Base-by-base conservation (phyloP, 2,113 vertebrate species). In the Budorcas taxicolor region DNA sequence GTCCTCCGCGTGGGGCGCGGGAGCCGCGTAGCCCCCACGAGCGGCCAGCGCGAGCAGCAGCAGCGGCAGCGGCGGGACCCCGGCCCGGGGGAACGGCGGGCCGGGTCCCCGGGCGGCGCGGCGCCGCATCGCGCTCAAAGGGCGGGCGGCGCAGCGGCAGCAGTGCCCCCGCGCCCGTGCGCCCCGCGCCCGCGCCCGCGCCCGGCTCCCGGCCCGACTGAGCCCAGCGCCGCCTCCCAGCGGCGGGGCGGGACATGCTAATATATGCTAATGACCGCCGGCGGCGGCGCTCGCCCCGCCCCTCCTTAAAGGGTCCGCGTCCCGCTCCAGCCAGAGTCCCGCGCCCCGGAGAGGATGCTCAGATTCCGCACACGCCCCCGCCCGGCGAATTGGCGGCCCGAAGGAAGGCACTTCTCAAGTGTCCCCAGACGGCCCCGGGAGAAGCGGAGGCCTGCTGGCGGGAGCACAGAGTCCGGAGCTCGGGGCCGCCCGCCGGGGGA, bases 1-100 rank as follows among this genome's bases (percentile, higher is more conserved):
- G 98, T 99, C 99, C 93, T 99, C 99, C 31, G 97, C 84, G 74
- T 97, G 99, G 99, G 97, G 99, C 98, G 97, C 98, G 91, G 97
- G 99, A 50, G 98, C 99, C 14, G 98, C 98, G 86, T 90, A 27
- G 58, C 97, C 97, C 97, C 98, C 98, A 96, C 93, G 90, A 96
- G 98, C 98, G 67, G 97, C 97, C 96, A 98, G 94, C 81, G 96
- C 97, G 16, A 99, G 67, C 88, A 97, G 96, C 76, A 98, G 74
- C 97, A 98, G 85, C 82, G 98, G 97, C 12, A 53, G 94, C 98
- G 96, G 98, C 62, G 97, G 87, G 76, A 93, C 93, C 96, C 71
- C 58, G 88, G 86, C 91, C 86, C 40, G 47, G 40, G 87, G 43
- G n/a, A 19, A 50, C 90, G 88, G 91, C 50, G 95, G 95, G 43